Evolutionary conservation across 2,113 vertebrate genomes (phyloP), one percentile per base, ranked within the genome.

Genomic region (Syngnathus scovelli): DNA sequence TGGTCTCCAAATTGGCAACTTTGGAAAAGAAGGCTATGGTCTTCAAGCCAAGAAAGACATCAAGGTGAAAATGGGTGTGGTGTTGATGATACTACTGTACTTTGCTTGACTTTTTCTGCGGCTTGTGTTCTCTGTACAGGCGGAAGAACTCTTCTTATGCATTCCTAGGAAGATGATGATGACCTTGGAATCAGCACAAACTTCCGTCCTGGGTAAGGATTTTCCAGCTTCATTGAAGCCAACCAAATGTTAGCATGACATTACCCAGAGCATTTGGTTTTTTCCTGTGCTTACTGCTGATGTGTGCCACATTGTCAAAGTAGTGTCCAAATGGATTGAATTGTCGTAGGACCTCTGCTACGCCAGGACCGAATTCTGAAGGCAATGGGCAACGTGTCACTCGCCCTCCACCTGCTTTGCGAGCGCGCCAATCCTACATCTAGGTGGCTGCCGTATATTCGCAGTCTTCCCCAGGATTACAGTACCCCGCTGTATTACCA

Each of bases 121-220:
- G 27, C 6, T 36, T 52, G 12, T 58, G 36, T 66, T 71, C 66
- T 64, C 64, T 66, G 4, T 41, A 18, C 69, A 99, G 97, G 96
- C 95, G 74, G 97, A 99, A 86, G 97, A 99, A 69, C 86, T 99
- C 51, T 99, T 99, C 83, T 89, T 99, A 51, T 99, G 96, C 95
- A 92, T 99, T 83, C 97, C 97, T 75, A 91, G 97, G 83, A 98
- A 94, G 88, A 93, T 98, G 82, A 82, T 98, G 71, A 97, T 99
- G 95, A 98, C 96, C 0, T 95, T 98, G 77, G 96, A 99, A 76
- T 98, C 96, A 4, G 96, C 96, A 72, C 96, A 98, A 90, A 95
- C 89, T 88, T 98, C 97, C 56, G 66, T 95, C 19, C 89, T 99
- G 58, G 95, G 97, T 99, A 89, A 94, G 94, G 69, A 68, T 5